A percentile compares a stretch with the other conserved stretches of the same genome.
phyloP scores from a whole-genome alignment of 2,797 vertebrate genomes.

The Acridotheres tristis region DNA sequence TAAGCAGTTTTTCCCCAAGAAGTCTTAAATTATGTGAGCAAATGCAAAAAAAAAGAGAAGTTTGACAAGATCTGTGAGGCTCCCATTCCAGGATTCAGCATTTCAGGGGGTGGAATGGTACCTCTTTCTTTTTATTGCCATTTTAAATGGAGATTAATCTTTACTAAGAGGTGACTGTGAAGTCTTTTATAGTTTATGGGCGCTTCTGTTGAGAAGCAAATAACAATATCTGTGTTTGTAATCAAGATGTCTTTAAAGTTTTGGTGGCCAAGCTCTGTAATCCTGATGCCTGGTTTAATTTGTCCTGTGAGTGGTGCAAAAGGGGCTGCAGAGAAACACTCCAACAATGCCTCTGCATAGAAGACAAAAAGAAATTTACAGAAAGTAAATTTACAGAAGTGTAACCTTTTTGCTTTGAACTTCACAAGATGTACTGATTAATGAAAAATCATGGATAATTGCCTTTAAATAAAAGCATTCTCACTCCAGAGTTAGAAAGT shows the following conservation, averaged over 20 bases:
- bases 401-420: background rate
- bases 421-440: background rate
- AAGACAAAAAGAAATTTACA: background rate
- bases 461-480: background rate
- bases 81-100: background rate
- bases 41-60: background rate
- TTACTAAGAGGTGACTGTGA: background rate
- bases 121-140: background rate
- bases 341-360: background rate
- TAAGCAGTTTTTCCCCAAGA: background rate
- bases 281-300: background rate
- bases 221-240: background rate
- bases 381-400: background rate
- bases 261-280: background rate
- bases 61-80: background rate
- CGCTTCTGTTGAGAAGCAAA: background rate
- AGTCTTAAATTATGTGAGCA: background rate
- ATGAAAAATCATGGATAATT: background rate
- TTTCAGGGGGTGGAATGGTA: background rate
- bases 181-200: background rate
- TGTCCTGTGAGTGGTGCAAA: background rate
- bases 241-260: background rate
- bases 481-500: background rate
- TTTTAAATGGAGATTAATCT: conserved; percentile 19
- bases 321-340: background rate